Percentiles rank a stretch among this genome's conserved stretches.
Conservation (phyloP, 2,888 invertebrate genomes). For the Notodonta ziczac region DNA sequence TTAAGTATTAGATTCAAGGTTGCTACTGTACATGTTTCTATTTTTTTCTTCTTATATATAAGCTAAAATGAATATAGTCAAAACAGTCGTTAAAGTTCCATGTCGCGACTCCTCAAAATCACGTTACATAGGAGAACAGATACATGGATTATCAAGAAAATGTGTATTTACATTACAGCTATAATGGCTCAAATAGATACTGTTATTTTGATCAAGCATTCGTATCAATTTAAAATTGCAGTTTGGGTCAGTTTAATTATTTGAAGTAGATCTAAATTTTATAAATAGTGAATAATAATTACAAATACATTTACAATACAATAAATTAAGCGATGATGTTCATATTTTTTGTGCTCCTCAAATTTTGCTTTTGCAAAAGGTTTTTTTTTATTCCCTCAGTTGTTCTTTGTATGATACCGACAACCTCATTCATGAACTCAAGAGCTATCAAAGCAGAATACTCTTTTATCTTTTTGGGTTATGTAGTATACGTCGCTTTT, state of each 20-base stretch:
- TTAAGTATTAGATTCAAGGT: slow-evolving; percentile 2
- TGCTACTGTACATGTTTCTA: background rate
- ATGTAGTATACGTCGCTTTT: slow-evolving; percentile 47
- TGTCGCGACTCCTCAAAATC: too few relatives aligned
- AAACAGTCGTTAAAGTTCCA: too few relatives aligned
- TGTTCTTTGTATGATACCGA: slow-evolving; percentile 59
- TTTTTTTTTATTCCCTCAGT: slow-evolving; percentile 36
- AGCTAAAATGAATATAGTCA: too few relatives aligned
- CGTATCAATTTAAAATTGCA: too few relatives aligned
- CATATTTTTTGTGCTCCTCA: slow-evolving; percentile 40
- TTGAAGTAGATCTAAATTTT: background rate
- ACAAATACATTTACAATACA: slow-evolving; percentile 19
- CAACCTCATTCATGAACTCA: slow-evolving; percentile 37
- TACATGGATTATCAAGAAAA: too few relatives aligned
- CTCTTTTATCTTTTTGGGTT: slow-evolving; percentile 44
- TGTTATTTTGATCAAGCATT: too few relatives aligned
- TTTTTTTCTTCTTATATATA: too few relatives aligned
- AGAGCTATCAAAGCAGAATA: slow-evolving; percentile 42
- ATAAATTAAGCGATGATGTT: slow-evolving; percentile 20
- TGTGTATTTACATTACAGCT: too few relatives aligned
- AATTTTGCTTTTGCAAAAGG: slow-evolving; percentile 45
- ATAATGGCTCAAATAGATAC: too few relatives aligned
- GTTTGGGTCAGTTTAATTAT: background rate
- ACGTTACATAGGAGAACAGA: too few relatives aligned
- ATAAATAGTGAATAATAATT: slow-evolving; percentile 11